These are phyloP conservation scores for Borostomias antarcticus DNA, from an alignment of 2,797 vertebrate species.

Conservation along the genomic window DNA sequence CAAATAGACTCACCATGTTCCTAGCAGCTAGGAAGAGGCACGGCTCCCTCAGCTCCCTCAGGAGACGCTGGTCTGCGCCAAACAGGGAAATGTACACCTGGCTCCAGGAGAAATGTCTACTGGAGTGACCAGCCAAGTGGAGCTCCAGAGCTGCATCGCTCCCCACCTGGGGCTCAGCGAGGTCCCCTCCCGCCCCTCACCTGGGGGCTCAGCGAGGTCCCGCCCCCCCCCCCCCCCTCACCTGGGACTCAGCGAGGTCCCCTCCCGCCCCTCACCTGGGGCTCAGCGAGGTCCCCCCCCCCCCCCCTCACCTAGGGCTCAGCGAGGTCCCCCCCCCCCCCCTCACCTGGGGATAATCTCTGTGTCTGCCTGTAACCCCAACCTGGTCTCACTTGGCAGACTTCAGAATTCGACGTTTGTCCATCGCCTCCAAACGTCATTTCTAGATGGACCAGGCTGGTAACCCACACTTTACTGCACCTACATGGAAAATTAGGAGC, in stretches of 20 bases:
- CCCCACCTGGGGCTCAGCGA: too few relatives aligned
- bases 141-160: conserved; percentile 44
- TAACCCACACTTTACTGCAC: conserved; percentile 34
- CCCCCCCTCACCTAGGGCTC: too few relatives aligned
- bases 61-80: conserved; percentile 50
- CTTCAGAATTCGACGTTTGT: too few relatives aligned
- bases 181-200: too few relatives aligned
- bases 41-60: conserved; percentile 46
- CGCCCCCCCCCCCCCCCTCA: too few relatives aligned
- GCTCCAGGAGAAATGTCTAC: conserved; percentile 70
- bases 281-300: too few relatives aligned
- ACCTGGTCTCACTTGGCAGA: too few relatives aligned
- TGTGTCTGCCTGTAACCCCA: conserved; percentile 53
- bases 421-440: too few relatives aligned
- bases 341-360: conserved; percentile 31
- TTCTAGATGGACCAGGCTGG: too few relatives aligned
- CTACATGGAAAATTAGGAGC: conserved; percentile 50
- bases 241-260: too few relatives aligned
- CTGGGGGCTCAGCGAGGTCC: too few relatives aligned
- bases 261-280: too few relatives aligned
- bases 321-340: conserved; percentile 37
- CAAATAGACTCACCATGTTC: conserved; percentile 39
- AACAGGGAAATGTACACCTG: conserved; percentile 65
- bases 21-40: conserved; percentile 42
- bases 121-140: conserved; percentile 56